Percentiles rank a stretch among this genome's conserved stretches.
Evolutionary conservation across 2,113 vertebrate genomes (phyloP).

Genomic region (Aramus guarauna): DNA sequence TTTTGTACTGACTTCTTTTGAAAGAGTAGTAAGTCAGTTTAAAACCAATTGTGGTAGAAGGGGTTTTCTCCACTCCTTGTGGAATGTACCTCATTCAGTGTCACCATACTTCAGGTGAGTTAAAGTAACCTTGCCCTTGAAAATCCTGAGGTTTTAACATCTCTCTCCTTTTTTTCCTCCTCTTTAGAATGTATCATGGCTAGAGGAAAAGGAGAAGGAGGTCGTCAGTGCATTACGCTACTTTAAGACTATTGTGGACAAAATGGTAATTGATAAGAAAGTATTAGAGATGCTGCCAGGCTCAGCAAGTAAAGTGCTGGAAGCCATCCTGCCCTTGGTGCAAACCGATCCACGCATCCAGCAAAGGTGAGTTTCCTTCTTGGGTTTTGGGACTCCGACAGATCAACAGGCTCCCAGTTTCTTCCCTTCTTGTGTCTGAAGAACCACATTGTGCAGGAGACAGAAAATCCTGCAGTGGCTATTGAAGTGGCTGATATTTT

Average conservation of each 20-base stretch:
- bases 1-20: background rate
- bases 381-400: fast-evolving
- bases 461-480: background rate
- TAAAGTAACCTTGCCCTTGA: background rate
- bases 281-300: conserved; percentile 97
- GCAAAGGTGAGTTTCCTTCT: conserved; percentile 81
- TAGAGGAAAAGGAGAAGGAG: conserved; percentile 97
- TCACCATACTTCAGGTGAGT: background rate
- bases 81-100: background rate
- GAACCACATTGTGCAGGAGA: fast-evolving
- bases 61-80: background rate
- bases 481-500: background rate
- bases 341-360: conserved; percentile 87
- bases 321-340: conserved; percentile 93
- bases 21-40: background rate
- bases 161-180: background rate
- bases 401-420: background rate
- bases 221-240: conserved; percentile 95
- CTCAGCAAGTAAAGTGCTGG: conserved; percentile 94
- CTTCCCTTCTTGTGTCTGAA: background rate
- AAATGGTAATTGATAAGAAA: conserved; percentile 96
- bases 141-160: background rate
- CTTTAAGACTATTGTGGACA: conserved; percentile 98
- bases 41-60: background rate
- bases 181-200: conserved; percentile 87